phyloP scores from a whole-genome alignment of 2,888 invertebrate species.

The Germaria angustata region DNA sequence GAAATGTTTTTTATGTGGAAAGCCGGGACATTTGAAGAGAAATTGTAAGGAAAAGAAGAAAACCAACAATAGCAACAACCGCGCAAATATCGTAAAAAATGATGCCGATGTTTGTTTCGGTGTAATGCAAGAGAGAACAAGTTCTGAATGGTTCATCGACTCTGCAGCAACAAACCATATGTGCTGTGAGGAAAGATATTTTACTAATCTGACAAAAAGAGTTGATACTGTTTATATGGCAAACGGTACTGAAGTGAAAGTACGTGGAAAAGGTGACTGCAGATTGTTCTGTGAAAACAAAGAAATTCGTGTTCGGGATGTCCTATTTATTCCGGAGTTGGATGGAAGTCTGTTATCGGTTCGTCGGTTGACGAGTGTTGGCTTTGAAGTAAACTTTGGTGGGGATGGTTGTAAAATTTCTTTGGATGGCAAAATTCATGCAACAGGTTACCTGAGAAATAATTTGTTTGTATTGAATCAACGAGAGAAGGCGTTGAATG shows the following conservation, averaged over 20 bases:
- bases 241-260: conserved; percentile 16
- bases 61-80: not conserved
- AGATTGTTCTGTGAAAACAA: not conserved
- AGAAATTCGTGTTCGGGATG: conserved; percentile 1
- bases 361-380: not conserved
- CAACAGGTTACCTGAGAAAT: not conserved
- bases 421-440: not conserved
- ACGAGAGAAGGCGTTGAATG: not conserved
- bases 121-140: too few species aligned
- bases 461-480: conserved; percentile 20
- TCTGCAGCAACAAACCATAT: conserved; percentile 53
- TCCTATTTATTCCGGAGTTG: conserved; percentile 12
- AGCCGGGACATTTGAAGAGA: conserved; percentile 34
- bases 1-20: conserved; percentile 43
- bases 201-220: conserved; percentile 3
- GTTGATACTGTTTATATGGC: conserved; percentile 16
- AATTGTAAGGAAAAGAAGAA: conserved; percentile 15
- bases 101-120: too few species aligned
- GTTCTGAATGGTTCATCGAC: conserved; percentile 43
- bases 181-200: conserved; percentile 30
- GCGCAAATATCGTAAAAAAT: too few species aligned
- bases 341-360: conserved; percentile 18
- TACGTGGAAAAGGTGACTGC: conserved; percentile 15
- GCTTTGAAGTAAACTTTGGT: not conserved
- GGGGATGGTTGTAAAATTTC: conserved; percentile 1